A percentile compares a stretch with the other conserved stretches of the same genome.
Evolutionary conservation across 2,888 invertebrate species (phyloP).

Genomic region (Tetropium fuscum): DNA sequence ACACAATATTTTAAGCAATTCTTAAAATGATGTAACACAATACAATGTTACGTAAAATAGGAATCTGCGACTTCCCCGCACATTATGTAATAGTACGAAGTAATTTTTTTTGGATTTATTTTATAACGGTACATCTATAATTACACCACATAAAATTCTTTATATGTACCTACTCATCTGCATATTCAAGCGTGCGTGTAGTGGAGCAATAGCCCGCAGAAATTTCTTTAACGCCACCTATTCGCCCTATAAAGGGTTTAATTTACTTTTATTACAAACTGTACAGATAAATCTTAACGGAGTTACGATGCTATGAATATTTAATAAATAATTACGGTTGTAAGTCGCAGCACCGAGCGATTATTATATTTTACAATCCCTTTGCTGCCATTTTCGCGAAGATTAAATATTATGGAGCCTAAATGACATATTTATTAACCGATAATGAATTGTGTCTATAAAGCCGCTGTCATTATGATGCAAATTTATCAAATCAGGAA

Average conservation of each 20-base stretch:
- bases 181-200: no score
- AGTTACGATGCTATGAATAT: constrained; percentile 22
- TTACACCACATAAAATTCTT: no score
- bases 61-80: no score
- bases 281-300: constrained; percentile 22
- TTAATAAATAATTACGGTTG: constrained; percentile 22
- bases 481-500: constrained; percentile 27
- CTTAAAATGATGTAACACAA: no score
- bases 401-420: constrained; percentile 27
- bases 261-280: constrained; percentile 21
- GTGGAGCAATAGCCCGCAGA: background rate
- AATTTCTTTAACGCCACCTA: background rate
- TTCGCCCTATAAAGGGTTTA: constrained; percentile 5
- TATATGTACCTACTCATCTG: no score
- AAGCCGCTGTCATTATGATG: constrained; percentile 24
- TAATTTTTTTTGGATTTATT: no score
- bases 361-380: constrained; percentile 24
- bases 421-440: constrained; percentile 28
- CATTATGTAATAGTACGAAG: no score
- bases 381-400: constrained; percentile 27
- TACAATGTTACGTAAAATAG: no score
- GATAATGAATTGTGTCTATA: constrained; percentile 29
- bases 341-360: constrained; percentile 21
- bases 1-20: no score
- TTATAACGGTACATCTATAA: no score